These are phyloP conservation scores for Meiosimyza decipiens DNA, from an alignment of 2,888 invertebrate species.

Conservation along the genomic window DNA sequence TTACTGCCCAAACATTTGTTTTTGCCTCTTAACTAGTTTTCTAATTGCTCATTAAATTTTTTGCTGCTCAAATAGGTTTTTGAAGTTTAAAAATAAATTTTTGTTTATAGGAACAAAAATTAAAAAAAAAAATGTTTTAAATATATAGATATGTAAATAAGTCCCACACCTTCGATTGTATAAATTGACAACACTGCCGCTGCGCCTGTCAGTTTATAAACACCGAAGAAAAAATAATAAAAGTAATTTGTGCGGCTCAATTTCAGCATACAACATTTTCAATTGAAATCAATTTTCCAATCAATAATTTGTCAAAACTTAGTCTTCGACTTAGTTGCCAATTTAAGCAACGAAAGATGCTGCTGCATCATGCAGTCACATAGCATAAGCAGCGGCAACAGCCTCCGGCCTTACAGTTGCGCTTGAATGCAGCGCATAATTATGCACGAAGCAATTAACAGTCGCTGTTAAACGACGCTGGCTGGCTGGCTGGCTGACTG, in stretches of 20 bases:
- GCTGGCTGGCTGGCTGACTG: not conserved
- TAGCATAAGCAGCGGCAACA: not conserved
- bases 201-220: not conserved
- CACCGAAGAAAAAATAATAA: not conserved
- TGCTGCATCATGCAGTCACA: not conserved
- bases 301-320: not conserved
- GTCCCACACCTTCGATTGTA: not conserved
- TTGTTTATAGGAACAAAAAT: too few species aligned
- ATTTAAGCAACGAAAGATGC: not conserved
- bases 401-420: not conserved
- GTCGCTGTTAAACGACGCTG: not conserved
- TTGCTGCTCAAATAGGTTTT: too few species aligned
- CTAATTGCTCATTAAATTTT: too few species aligned
- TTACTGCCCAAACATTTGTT: too few species aligned
- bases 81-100: too few species aligned
- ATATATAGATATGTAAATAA: too few species aligned
- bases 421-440: constrained; percentile 12
- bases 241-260: not conserved
- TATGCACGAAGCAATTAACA: constrained; percentile 14
- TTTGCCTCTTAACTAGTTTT: too few species aligned
- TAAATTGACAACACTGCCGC: not conserved
- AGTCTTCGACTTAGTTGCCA: not conserved
- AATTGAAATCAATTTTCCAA: constrained; percentile 3
- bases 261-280: not conserved
- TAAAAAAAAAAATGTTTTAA: too few species aligned